Conservation (phyloP, 2,888 invertebrate species). For the Thalpophila matura region DNA sequence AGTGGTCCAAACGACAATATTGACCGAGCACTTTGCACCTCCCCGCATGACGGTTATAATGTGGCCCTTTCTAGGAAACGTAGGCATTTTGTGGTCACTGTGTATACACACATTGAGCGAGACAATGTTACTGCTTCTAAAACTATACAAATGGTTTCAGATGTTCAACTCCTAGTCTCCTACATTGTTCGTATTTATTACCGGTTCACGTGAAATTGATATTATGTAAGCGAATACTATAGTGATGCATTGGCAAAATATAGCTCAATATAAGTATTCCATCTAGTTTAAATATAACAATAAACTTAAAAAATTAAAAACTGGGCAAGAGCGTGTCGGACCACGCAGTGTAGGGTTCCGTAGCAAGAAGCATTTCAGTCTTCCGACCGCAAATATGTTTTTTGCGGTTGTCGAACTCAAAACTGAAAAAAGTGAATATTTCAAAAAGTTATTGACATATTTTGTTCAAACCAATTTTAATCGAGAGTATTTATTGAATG, state of each 20-base stretch:
- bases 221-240: constrained; percentile 13
- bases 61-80: constrained; percentile 83
- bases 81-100: constrained; percentile 68
- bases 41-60: constrained; percentile 73
- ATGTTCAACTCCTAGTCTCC: constrained; percentile 22
- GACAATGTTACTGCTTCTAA: constrained; percentile 63
- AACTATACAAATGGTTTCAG: constrained; percentile 33
- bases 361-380: no score
- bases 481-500: no score
- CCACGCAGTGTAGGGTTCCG: no score
- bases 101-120: constrained; percentile 71
- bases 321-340: no score
- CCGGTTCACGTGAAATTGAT: constrained; percentile 36
- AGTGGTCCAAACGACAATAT: constrained; percentile 77
- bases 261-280: neutral
- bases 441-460: no score
- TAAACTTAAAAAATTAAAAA: neutral
- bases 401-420: no score
- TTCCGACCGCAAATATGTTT: no score
- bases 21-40: constrained; percentile 87
- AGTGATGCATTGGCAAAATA: neutral
- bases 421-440: no score
- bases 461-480: no score
- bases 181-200: constrained; percentile 36
- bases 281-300: neutral